Conservation (phyloP, 2,888 invertebrate species). For the Zygothrica quintamaculata region DNA sequence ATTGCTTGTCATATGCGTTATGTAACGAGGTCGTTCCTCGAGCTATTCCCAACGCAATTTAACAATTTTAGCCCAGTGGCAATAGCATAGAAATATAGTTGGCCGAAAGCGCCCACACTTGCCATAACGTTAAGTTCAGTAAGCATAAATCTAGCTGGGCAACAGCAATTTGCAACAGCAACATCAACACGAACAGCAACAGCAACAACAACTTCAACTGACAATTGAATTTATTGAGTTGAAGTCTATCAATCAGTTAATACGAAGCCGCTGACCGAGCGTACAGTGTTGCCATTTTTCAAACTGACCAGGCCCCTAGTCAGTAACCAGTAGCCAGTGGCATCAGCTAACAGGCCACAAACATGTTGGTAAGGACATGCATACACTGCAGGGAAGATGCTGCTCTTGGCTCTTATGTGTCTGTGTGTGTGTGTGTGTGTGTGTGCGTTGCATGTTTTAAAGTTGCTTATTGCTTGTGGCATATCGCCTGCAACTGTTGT, state of each 20-base stretch:
- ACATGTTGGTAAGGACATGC: background rate
- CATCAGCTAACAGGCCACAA: no score
- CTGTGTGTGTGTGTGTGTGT: no score
- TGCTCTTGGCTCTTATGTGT: conserved; percentile 27
- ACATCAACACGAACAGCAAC: conserved; percentile 17
- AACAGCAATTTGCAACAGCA: conserved; percentile 7
- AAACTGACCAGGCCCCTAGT: conserved; percentile 31
- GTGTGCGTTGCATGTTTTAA: conserved; percentile 12
- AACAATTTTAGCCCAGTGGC: background rate
- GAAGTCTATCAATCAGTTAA: conserved; percentile 75
- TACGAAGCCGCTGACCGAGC: conserved; percentile 56
- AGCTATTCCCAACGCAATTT: background rate
- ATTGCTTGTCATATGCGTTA: conserved; percentile 76
- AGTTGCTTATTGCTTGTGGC: conserved; percentile 35
- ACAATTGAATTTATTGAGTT: conserved; percentile 76
- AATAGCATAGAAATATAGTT: no score
- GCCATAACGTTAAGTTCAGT: conserved; percentile 4
- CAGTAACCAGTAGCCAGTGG: no score
- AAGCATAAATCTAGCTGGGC: conserved; percentile 56
- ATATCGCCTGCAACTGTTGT: conserved; percentile 16
- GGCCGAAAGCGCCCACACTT: conserved; percentile 13
- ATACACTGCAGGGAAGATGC: conserved; percentile 20
- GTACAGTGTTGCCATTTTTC: conserved; percentile 30
- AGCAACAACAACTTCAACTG: conserved; percentile 41
- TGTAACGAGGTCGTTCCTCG: conserved; percentile 67